Evolutionary conservation across 1,140 invertebrate species (phyloP).

Genomic region (Temnothorax longispinosus): DNA sequence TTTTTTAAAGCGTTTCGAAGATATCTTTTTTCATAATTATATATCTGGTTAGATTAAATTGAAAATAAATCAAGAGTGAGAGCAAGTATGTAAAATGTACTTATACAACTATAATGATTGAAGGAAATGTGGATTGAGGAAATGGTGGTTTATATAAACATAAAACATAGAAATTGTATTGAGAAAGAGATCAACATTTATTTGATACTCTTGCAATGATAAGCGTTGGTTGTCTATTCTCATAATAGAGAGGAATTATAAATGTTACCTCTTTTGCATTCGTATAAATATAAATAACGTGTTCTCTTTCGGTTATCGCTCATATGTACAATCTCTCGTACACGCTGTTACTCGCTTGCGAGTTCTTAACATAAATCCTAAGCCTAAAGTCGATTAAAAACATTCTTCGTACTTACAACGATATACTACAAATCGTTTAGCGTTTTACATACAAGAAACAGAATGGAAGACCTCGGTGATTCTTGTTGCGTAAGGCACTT

Average conservation of each 20-base stretch:
- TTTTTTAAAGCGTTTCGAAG: slow-evolving; percentile 1
- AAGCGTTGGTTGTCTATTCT: slow-evolving; percentile 84
- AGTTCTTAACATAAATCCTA: slow-evolving; percentile 64
- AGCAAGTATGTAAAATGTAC: neutral
- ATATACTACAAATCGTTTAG: slow-evolving; percentile 66
- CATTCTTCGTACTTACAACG: slow-evolving; percentile 62
- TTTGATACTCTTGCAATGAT: slow-evolving; percentile 84
- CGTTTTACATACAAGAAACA: slow-evolving; percentile 80
- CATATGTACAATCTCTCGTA: slow-evolving; percentile 64
- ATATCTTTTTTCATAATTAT: slow-evolving; percentile 22
- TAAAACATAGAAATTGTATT: slow-evolving; percentile 62
- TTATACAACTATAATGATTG: neutral
- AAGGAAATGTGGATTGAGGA: neutral
- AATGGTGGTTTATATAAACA: slow-evolving; percentile 17
- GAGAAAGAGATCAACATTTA: slow-evolving; percentile 85
- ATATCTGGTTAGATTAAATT: slow-evolving; percentile 1
- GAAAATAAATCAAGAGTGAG: neutral
- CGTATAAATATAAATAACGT: slow-evolving; percentile 84
- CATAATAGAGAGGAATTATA: slow-evolving; percentile 83
- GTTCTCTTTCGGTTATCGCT: slow-evolving; percentile 66
- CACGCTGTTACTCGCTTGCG: slow-evolving; percentile 57
- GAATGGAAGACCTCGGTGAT: slow-evolving; percentile 86
- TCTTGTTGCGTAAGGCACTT: slow-evolving; percentile 86
- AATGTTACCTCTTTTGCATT: slow-evolving; percentile 78
- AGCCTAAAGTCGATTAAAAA: slow-evolving; percentile 67